These are phyloP conservation scores for Phallusia fumigata DNA, from an alignment of 23 tunicate species.

Conservation along the genomic window DNA sequence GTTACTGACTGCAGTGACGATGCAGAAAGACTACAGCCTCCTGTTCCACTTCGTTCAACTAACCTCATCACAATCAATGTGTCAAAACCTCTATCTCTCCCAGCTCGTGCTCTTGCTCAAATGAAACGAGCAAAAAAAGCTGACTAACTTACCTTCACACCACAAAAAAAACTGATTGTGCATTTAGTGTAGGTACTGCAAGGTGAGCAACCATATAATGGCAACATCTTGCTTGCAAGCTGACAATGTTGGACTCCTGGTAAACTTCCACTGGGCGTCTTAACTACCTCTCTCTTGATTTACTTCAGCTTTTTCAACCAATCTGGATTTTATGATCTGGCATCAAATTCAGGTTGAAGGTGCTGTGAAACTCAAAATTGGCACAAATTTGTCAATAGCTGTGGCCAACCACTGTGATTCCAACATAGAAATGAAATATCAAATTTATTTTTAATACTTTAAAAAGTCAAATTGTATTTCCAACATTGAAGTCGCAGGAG, in stretches of 20 bases:
- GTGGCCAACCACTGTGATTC: conserved; percentile 4
- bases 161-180: background rate
- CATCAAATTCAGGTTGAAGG: conserved; percentile 7
- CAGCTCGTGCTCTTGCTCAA: conserved; percentile 25
- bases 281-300: background rate
- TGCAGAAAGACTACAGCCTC: conserved; percentile 15
- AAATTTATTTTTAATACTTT: background rate
- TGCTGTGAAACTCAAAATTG: conserved; percentile 12
- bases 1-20: conserved; percentile 61
- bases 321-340: background rate
- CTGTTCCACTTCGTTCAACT: conserved; percentile 18
- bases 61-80: conserved; percentile 71
- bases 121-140: background rate
- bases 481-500: background rate
- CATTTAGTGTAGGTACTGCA: conserved; percentile 8
- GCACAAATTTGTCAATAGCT: background rate
- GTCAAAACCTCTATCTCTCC: conserved; percentile 45
- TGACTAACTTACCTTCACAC: background rate
- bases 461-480: background rate
- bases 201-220: conserved; percentile 1
- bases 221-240: background rate
- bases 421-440: background rate
- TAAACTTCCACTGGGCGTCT: background rate
- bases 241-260: background rate
- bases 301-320: background rate